Base-by-base conservation (phyloP, 1,140 invertebrate species). In the Drosophila prosaltans region DNA sequence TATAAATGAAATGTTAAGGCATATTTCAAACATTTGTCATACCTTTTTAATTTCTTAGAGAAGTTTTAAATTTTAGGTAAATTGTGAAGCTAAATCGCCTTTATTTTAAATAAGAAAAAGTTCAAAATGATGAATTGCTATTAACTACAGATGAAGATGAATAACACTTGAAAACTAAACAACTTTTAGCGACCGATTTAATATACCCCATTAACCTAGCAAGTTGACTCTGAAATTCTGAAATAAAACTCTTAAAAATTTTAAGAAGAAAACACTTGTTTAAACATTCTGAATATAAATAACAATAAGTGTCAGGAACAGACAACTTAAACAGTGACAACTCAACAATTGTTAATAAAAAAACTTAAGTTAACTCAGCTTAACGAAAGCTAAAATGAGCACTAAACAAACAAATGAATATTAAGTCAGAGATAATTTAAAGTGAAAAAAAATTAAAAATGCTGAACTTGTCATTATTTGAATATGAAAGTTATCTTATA, bases 201-300 rank as follows among this genome's bases (percentile, higher is more conserved):
- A 58, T 58, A 9, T 30, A 30, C 55, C 55, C n/a, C 30, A 36
- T 58, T 59, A 59, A 59, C 57, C 57, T 59, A 21, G 30, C 57
- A 59, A 36, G 21, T 39, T 10, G 16, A 16, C 16, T 16, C 16
- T 16, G 10, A 16, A 11, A 9, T 32, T 21, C 7, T 21, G 8
- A 59, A 59, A 59, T 59, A 39, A 16, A 59, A 9, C n/a, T 21
- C 30, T 36, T 58, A 16, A 36, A 16, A 32, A 32, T 30, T 32
- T 1, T 16, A 45, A 45, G 28, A 0, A 30, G 16, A 57, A n/a
- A 58, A 21, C 57, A 59, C 32, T 59, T 59, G 57, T 39, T 59
- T 39, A 59, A 59, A 59, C 11, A 59, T 8, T 3, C 36, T 39
- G 5, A 39, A 36, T 36, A 59, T 59, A 59, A 10, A 9, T 21